Base-by-base conservation (phyloP, 2,113 vertebrate species). In the Aptenodytes patagonicus region DNA sequence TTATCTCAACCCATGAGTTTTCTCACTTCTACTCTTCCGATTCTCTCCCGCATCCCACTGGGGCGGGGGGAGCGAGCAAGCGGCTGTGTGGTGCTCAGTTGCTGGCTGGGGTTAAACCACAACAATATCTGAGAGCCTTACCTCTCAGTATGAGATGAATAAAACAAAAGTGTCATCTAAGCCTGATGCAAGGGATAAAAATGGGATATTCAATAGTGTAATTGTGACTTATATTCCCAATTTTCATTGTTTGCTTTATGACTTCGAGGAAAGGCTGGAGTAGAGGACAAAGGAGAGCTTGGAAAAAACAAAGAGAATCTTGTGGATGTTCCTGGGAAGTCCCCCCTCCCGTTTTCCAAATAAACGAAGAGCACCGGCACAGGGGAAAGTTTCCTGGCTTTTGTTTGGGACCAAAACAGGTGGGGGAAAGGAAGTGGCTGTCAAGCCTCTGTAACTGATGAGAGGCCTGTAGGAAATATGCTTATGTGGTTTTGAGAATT, bases 361-460 rank as follows among this genome's bases (percentile, higher is more conserved):
- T 20, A 13, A 2, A 2, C 3, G 3, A 9, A 34, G 7, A 36
- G 1, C 1, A 15, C 3, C 1, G 3, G 5, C 7, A 20, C 11
- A 25, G 29, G 5, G 6, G 7, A 28, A 47, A 19, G 3, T 16
- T 66, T 19, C 3, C 1, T 57, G 12, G 3, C 4, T 57, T 80
- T 54, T 31, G 0, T n/a, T 19, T 11, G 7, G 11, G 9, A 24
- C 7, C 6, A 34, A 13, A 77, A 8, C 5, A 24, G 9, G 2
- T 2, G 2, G 10, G 2, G 26, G 31, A 25, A 72, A 69, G 9
- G 26, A 32, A 49, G 6, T 0, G 0, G 3, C 14, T 76, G 6
- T 18, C 31, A 29, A 14, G 15, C 9, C 3, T 76, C 24, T 31
- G 12, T 47, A 46, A 13, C 4, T 0, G 0, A 4, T 4, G 7